Base-by-base conservation (phyloP, 1,140 invertebrate species). In the Euwallacea similis region DNA sequence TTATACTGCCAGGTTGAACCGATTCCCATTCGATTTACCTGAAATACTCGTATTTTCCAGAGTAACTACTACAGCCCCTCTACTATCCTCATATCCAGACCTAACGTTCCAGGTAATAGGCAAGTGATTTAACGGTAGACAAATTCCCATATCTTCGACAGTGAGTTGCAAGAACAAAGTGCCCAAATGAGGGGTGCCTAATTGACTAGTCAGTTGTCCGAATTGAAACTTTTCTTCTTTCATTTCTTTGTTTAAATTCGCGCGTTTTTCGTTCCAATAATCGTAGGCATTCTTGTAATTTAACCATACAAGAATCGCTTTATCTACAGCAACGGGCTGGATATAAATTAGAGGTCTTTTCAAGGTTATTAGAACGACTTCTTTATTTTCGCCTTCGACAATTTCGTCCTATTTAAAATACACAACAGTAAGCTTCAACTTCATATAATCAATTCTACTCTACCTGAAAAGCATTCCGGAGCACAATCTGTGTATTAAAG, bases 221-320 rank as follows among this genome's bases (percentile, higher is more conserved):
- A 90, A 89, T 10, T 90, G 89, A 42, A 93, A 88, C 79, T 90
- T 91, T 77, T 93, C 88, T 74, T 89, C 87, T 6, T 88, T 75
- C 2, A 89, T 87, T 81, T 97, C 92, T 73, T 91, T 93, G 77
- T 94, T 96, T 2, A 96, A 83, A 79, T 90, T 93, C 0, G 92
- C 89, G 16, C 96, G 83, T 82, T 98, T 97, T 80, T 98, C 96
- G 74, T 95, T 97, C 96, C 97, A 99, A 83, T 98, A 98, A 80
- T 98, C 96, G 78, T 98, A 98, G 0, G 97, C 96, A 83, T 98
- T 98, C 83, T 98, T 98, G 80, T 98, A 99, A 83, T 98, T 98
- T 54, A 98, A 84, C 96, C 96, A 98, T 7, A 98, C 96, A 0
- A 98, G 86, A 71, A 99, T 97, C 41, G 96, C 96, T 81, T 94